Evolutionary conservation across 1,140 invertebrate species (phyloP).

Genomic region (Paralvinella palmiformis): DNA sequence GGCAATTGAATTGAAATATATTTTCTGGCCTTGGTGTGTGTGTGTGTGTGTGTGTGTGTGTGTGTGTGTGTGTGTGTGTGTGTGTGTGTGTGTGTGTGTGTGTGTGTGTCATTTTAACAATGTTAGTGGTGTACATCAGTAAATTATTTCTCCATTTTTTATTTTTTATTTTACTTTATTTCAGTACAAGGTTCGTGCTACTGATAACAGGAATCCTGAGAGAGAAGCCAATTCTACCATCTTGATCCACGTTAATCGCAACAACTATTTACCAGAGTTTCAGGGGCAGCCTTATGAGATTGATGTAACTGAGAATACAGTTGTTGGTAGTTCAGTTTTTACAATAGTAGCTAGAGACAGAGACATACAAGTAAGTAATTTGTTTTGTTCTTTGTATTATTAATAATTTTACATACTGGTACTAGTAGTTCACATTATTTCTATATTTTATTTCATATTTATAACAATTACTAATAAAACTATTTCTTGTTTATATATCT

Average conservation of each 20-base stretch:
- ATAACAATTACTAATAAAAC: background rate
- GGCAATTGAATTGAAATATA: no score
- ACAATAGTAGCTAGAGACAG: constrained; percentile 6
- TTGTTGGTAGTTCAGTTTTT: constrained; percentile 4
- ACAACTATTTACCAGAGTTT: constrained; percentile 25
- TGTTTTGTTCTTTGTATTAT: background rate
- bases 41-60: no score
- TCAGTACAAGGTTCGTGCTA: constrained; percentile 7
- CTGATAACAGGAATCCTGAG: constrained; percentile 13
- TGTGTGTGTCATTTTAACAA: no score
- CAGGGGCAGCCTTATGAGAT: constrained; percentile 19
- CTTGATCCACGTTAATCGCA: constrained; percentile 24
- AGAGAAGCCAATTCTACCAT: constrained; percentile 24
- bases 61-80: no score
- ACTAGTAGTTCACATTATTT: background rate
- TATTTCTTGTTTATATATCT: background rate
- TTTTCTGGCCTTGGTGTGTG: no score
- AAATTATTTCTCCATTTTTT: background rate
- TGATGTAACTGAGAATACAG: constrained; percentile 8
- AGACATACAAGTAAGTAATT: constrained; percentile 11
- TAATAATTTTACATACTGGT: background rate
- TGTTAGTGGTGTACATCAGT: constrained; percentile 24
- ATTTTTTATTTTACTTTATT: background rate
- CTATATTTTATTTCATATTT: background rate
- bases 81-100: no score